phyloP scores from a whole-genome alignment of 2,888 invertebrate species.

The Hydrotaea diabolus region DNA sequence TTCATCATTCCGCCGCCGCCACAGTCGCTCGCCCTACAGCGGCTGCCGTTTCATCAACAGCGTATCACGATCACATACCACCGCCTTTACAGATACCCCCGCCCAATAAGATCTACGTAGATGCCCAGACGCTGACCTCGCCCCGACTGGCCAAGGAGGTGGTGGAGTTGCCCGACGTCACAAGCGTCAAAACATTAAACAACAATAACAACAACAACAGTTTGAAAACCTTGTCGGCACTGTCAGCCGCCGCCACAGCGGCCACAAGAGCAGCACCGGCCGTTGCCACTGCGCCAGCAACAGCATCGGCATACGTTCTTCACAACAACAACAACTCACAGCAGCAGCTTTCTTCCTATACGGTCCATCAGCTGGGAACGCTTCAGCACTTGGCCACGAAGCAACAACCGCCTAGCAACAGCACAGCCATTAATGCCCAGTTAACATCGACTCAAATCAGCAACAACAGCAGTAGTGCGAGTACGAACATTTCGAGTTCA shows the following conservation, averaged over 20 bases:
- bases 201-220: conserved; percentile 56
- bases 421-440: conserved; percentile 63
- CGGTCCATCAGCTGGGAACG: conserved; percentile 3
- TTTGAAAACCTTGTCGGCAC: conserved; percentile 38
- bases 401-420: conserved; percentile 34
- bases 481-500: conserved; percentile 65
- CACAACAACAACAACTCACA: conserved; percentile 1
- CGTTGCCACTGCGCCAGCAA: conserved; percentile 36
- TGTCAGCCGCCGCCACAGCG: conserved; percentile 55
- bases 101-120: conserved; percentile 72
- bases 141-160: conserved; percentile 71
- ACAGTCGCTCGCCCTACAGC: conserved; percentile 69
- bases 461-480: conserved; percentile 48
- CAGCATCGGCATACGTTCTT: conserved; percentile 62
- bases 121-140: conserved; percentile 78
- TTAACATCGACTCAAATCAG: conserved; percentile 44
- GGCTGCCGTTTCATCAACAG: conserved; percentile 64
- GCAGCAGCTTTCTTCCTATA: conserved; percentile 6
- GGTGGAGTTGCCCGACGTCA: conserved; percentile 64
- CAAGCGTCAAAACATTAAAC: not conserved
- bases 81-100: conserved; percentile 71
- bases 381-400: conserved; percentile 50
- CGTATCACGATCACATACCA: conserved; percentile 67
- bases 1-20: conserved; percentile 65
- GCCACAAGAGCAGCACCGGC: conserved; percentile 63